Evolutionary conservation across 2,797 vertebrate genomes (phyloP).

Genomic region (Melanotaenia maccullochi): DNA sequence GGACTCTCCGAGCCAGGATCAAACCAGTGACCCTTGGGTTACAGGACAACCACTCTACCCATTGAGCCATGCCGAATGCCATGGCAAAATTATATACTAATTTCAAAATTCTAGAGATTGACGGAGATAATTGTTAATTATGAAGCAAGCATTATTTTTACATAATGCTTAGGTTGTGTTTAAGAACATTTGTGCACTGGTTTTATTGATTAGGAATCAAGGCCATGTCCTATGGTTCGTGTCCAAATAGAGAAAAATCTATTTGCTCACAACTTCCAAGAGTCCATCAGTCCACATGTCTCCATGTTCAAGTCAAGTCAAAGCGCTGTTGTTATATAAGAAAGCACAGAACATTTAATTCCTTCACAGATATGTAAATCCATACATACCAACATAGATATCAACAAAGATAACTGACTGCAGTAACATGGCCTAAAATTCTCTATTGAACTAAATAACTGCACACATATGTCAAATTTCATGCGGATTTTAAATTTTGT

Average conservation of each 20-base stretch:
- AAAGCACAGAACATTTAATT: conserved; percentile 4
- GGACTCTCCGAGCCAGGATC: too few species aligned
- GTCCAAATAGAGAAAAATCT: conserved; percentile 47
- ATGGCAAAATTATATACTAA: background rate
- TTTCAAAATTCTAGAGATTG: conserved; percentile 1
- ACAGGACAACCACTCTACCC: too few species aligned
- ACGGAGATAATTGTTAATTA: background rate
- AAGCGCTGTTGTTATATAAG: conserved; percentile 57
- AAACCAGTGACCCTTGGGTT: too few species aligned
- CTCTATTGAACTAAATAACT: background rate
- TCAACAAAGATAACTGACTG: background rate
- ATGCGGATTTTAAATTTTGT: background rate
- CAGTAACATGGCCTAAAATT: background rate
- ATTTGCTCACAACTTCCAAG: conserved; percentile 54
- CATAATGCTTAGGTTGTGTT: background rate
- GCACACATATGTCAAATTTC: background rate
- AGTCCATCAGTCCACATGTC: conserved; percentile 69
- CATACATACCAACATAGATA: background rate
- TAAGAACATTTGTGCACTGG: conserved; percentile 19
- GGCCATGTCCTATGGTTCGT: conserved; percentile 64
- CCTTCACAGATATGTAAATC: background rate
- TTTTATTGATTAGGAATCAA: conserved; percentile 67
- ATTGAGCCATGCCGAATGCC: too few species aligned
- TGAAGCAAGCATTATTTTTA: conserved; percentile 17
- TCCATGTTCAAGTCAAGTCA: conserved; percentile 58